Evolutionary conservation across 1,140 invertebrate species (phyloP), one percentile per base, ranked within the genome.

Genomic region (Drosophila gunungcola): DNA sequence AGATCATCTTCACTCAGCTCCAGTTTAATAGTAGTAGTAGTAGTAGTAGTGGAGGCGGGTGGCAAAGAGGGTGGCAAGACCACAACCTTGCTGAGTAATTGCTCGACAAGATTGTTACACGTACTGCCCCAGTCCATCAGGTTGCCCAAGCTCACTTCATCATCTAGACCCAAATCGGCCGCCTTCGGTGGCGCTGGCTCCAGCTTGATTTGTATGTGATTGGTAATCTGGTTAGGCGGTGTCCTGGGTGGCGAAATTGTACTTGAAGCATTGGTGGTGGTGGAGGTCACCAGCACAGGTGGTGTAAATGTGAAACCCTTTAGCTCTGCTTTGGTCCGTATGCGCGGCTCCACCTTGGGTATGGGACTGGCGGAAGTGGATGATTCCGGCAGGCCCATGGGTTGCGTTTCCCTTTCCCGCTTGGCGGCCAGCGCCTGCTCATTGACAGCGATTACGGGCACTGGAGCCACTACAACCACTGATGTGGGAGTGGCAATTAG

Each of bases 301-400:
- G 82, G 73, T 16, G 80, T 73, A 32, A 92, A 92, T 0, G 85
- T 91, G 13, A 92, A 95, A 86, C 96, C 96, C 92, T 97, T 97
- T 16, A 97, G 92, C 93, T 97, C 96, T 3, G 95, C 96, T 93
- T 97, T 97, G 3, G 96, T 97, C 52, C 96, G 93, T 73, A 97
- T 97, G 78, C 96, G 94, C 9, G 80, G 74, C 10, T 96, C 95
- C 9, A 95, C 94, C 48, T 96, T 91, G 49, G 81, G 64, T 27
- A 62, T 2, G 0, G 54, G 34, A 48, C 25, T 41, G 7, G 25
- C 3, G 4, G 42, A 27, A 21, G 42, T 27, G 3, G 53, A 46
- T 21, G 73, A 55, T 9, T 53, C 51, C 7, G 46, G 27, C 2
- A 32, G 5, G 3, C 36, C 3, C 3, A 13, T 12, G 7, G 67